Evolutionary conservation across 2,797 vertebrate species (phyloP).

Genomic region (Huso huso): DNA sequence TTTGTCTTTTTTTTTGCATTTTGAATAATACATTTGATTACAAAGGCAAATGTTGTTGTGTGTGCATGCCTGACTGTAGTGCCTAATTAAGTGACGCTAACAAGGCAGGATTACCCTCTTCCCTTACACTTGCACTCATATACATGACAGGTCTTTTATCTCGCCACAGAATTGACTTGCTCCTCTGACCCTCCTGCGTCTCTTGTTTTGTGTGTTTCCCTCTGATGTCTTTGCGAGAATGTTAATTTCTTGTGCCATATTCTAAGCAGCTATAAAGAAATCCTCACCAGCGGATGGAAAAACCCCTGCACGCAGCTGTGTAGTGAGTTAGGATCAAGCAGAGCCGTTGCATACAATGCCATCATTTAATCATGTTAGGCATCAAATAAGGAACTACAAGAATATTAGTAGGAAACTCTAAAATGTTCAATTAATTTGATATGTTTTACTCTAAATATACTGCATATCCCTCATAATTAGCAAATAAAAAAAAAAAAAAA

Average conservation of each 20-base stretch:
- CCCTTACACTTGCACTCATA: conserved; percentile 52
- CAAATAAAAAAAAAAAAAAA: too few relatives aligned
- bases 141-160: conserved; percentile 67
- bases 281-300: conserved; percentile 46
- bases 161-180: conserved; percentile 63
- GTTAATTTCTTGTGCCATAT: conserved; percentile 64
- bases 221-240: conserved; percentile 54
- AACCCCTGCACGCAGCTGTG: conserved; percentile 45
- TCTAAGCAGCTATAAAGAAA: conserved; percentile 66
- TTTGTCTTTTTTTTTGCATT: conserved; percentile 42
- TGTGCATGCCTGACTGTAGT: conserved; percentile 51
- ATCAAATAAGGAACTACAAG: too few relatives aligned
- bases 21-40: conserved; percentile 70
- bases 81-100: conserved; percentile 76
- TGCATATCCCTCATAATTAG: too few relatives aligned
- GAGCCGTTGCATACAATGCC: conserved; percentile 20
- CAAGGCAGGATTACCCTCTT: conserved; percentile 61
- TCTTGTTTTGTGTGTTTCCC: conserved; percentile 59
- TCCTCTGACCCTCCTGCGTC: conserved; percentile 53
- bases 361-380: conserved; percentile 12
- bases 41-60: conserved; percentile 48
- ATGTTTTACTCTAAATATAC: too few relatives aligned
- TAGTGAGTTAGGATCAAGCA: conserved; percentile 32
- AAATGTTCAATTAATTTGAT: too few relatives aligned
- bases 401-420: too few relatives aligned